These are phyloP conservation scores for Dynastes grantii DNA, from an alignment of 2,888 invertebrate species.

Conservation along the genomic window DNA sequence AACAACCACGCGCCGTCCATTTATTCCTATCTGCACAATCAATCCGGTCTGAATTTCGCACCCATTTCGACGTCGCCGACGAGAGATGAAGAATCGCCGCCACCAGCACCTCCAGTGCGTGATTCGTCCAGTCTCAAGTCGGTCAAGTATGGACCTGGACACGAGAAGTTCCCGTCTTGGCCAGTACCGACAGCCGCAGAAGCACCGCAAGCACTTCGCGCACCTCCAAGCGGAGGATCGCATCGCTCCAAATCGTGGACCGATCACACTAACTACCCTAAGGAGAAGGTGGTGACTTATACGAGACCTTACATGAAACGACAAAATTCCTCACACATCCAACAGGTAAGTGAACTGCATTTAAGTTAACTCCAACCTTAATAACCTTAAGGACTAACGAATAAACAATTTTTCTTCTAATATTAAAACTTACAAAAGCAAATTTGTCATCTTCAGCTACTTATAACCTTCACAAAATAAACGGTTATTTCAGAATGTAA, in stretches of 20 bases:
- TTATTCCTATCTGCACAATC: conserved; percentile 65
- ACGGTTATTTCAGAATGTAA: too few species aligned
- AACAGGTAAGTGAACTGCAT: conserved; percentile 70
- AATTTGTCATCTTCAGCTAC: too few species aligned
- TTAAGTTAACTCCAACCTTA: not conserved
- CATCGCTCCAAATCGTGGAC: conserved; percentile 82
- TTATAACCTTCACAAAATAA: too few species aligned
- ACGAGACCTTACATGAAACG: conserved; percentile 78
- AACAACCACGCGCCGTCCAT: conserved; percentile 58
- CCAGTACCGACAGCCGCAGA: conserved; percentile 78
- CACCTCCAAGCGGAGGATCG: conserved; percentile 72
- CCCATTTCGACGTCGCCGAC: conserved; percentile 62
- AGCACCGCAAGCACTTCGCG: conserved; percentile 70
- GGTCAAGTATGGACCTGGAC: conserved; percentile 79
- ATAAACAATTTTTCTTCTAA: too few species aligned
- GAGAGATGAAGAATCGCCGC: conserved; percentile 73
- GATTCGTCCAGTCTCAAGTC: conserved; percentile 80
- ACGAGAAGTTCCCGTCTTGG: conserved; percentile 85
- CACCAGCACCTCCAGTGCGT: conserved; percentile 77
- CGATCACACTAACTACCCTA: conserved; percentile 80
- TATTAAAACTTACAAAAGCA: too few species aligned
- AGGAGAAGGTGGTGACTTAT: conserved; percentile 77
- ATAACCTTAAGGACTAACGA: too few species aligned
- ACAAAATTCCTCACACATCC: conserved; percentile 74
- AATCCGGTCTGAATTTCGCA: conserved; percentile 63